These are phyloP conservation scores for Coreius guichenoti DNA, from an alignment of 2,797 vertebrate genomes.

Conservation along the genomic window DNA sequence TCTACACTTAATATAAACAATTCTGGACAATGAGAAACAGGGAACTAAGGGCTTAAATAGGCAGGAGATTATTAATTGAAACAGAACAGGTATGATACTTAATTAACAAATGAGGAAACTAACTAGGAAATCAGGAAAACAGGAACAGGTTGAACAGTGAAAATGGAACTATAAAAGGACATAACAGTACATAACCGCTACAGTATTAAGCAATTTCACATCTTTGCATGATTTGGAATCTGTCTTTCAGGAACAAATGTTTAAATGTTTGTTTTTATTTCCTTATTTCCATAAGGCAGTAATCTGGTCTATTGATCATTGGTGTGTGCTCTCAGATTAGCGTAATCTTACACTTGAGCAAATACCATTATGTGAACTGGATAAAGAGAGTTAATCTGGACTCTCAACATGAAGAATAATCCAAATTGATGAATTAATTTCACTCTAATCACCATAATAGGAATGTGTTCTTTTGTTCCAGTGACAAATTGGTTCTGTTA, in stretches of 20 bases:
- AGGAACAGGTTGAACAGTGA: too few species aligned
- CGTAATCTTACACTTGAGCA: slow-evolving; percentile 72
- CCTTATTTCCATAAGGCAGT: slow-evolving; percentile 1
- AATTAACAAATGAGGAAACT: too few species aligned
- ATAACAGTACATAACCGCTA: too few species aligned
- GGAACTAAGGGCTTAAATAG: too few species aligned
- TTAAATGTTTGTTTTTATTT: slow-evolving; percentile 17
- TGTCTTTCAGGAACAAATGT: background rate
- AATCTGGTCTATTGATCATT: slow-evolving; percentile 62
- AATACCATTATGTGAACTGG: slow-evolving; percentile 78
- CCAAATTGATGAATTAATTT: slow-evolving; percentile 74
- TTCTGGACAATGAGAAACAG: too few species aligned
- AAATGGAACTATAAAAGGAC: too few species aligned
- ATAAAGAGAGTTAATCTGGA: slow-evolving; percentile 73
- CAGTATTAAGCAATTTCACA: background rate
- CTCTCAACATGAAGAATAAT: slow-evolving; percentile 76
- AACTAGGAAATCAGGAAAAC: too few species aligned
- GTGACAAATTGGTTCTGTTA: slow-evolving; percentile 28
- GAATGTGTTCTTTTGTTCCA: slow-evolving; percentile 59
- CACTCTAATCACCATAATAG: slow-evolving; percentile 73
- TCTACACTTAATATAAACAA: too few species aligned
- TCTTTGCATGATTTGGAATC: background rate
- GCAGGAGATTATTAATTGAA: too few species aligned
- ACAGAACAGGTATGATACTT: too few species aligned
- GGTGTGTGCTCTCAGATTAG: slow-evolving; percentile 64